Base-by-base conservation (phyloP, 2,797 vertebrate genomes). In the Siniperca scherzeri region DNA sequence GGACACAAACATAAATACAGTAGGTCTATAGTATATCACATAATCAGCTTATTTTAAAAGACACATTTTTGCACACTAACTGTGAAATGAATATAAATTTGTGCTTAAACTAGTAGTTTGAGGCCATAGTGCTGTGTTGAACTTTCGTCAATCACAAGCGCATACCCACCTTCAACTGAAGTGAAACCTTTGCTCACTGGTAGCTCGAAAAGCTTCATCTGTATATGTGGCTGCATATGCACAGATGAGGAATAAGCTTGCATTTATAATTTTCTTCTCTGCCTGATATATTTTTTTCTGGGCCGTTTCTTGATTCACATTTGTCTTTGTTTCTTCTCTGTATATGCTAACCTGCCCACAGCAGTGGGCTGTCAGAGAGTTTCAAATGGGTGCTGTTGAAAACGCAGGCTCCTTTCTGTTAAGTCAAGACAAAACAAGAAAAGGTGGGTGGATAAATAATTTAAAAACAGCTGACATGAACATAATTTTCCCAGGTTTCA, bases 301-400 rank as follows among this genome's bases (percentile, higher is more conserved):
- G 72, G 62, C 76, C 73, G 85, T 7, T 76, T 36, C 70, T 75
- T 7, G 50, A 80, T 82, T 87, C 78, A 53, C 74, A 79, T 88
- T 84, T 68, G 57, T 87, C 86, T 87, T 78, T 55, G 42, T 75
- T 68, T 81, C 50, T 74, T 1, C 68, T 70, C 42, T 79, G 66
- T 78, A 25, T 74, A 64, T 74, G 60, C 73, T 75, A 91, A 81
- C 81, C 44, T 77, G 71, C 88, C 81, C 71, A 59, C 55, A 70
- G 85, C 80, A 61, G 61, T 48, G 62, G 38, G 56, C 75, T 87
- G 83, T 89, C 88, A 89, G 13, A 62, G 53, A 42, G 67, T 87
- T 85, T 90, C 36, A 85, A 59, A 90, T 86, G 52, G 60, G 17
- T 42, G 70, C 67, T 78, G 74, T 44, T 75, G 70, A 74, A 82